Evolutionary conservation across 2,113 vertebrate genomes (phyloP).

Genomic region (Climacteris rufus): DNA sequence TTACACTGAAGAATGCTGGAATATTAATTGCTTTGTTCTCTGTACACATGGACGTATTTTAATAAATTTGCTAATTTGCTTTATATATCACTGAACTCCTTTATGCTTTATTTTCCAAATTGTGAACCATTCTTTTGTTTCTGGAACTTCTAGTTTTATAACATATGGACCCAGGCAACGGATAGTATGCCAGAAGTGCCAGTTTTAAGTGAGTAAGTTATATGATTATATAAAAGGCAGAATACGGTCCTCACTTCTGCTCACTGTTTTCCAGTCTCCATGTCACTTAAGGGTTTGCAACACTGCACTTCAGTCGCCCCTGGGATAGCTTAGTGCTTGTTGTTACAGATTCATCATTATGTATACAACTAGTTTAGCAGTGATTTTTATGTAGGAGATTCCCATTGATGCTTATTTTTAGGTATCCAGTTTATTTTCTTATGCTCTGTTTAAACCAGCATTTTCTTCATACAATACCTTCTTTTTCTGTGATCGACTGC

Average conservation of each 20-base stretch:
- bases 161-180: background rate
- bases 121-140: background rate
- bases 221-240: background rate
- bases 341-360: background rate
- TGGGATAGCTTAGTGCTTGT: background rate
- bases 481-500: constrained; percentile 67
- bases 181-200: background rate
- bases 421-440: constrained; percentile 33
- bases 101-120: background rate
- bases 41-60: background rate
- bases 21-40: background rate
- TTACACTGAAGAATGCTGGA: background rate
- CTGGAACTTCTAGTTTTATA: background rate
- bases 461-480: constrained; percentile 25
- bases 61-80: background rate
- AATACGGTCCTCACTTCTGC: background rate
- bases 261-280: background rate
- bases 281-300: background rate
- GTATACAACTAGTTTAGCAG: background rate
- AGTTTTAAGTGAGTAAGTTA: background rate
- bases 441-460: background rate
- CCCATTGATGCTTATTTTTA: constrained; percentile 67
- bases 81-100: background rate
- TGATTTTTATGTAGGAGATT: constrained; percentile 48
- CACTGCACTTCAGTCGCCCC: background rate